A percentile compares a stretch with the other conserved stretches of the same genome.
These are phyloP conservation scores for Argopecten irradians DNA, from an alignment of 1,140 invertebrate species.

Conservation along the genomic window DNA sequence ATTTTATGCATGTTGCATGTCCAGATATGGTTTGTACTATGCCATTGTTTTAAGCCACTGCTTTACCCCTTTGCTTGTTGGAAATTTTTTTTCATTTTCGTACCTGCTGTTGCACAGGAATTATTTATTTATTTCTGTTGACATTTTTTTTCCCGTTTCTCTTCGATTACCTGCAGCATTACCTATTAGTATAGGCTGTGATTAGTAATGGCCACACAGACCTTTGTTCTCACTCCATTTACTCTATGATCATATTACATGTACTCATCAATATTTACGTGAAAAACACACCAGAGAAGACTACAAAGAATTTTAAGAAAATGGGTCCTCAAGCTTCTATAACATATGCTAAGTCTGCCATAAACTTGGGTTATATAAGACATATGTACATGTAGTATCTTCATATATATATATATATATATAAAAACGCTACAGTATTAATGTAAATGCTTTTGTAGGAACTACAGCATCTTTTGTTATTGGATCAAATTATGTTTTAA, in stretches of 20 bases:
- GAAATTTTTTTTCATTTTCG: neutral
- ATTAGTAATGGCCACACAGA: neutral
- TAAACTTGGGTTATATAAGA: too few relatives aligned
- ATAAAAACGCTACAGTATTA: too few relatives aligned
- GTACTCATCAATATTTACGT: neutral
- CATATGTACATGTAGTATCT: too few relatives aligned
- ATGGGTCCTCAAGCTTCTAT: neutral
- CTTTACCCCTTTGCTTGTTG: neutral
- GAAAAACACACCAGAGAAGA: neutral
- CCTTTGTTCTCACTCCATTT: neutral
- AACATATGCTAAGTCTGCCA: neutral
- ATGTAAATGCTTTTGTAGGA: too few relatives aligned
- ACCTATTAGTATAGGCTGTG: neutral
- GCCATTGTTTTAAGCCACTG: neutral
- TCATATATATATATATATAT: too few relatives aligned
- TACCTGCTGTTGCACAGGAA: neutral
- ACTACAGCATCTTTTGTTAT: too few relatives aligned
- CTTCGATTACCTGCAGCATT: neutral
- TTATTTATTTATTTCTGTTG: neutral
- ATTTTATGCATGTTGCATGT: neutral
- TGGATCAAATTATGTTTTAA: too few relatives aligned
- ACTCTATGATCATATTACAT: neutral
- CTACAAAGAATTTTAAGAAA: neutral
- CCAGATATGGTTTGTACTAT: neutral
- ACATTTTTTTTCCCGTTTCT: neutral